Conservation (phyloP, 2,797 vertebrate species). For the Enteromius mattozi region DNA sequence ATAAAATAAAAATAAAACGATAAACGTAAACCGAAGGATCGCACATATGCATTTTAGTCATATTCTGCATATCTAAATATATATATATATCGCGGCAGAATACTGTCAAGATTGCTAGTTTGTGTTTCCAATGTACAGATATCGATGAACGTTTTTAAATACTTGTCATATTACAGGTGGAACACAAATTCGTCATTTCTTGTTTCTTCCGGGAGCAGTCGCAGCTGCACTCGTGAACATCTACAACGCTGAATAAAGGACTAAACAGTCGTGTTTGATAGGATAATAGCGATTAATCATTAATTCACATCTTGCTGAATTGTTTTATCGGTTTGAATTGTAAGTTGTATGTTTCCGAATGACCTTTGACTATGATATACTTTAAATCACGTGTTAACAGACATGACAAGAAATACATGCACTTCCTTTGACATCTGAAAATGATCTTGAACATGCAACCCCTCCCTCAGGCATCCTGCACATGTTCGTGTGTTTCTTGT, state of each 20-base stretch:
- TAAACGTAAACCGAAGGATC: not conserved
- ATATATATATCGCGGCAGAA: not conserved
- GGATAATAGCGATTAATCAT: not conserved
- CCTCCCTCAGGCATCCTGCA: not conserved
- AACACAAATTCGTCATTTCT: slow-evolving; percentile 8
- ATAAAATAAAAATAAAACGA: not conserved
- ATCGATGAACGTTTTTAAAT: not conserved
- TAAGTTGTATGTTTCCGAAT: slow-evolving; percentile 25
- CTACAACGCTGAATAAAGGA: not conserved
- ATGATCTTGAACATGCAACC: not conserved
- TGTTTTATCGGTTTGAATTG: slow-evolving; percentile 23
- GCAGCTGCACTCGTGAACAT: slow-evolving; percentile 9
- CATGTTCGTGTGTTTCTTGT: not conserved
- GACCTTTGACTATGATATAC: not conserved
- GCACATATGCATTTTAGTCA: not conserved
- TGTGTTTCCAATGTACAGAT: not conserved
- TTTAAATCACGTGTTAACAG: slow-evolving; percentile 33
- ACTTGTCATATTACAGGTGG: not conserved
- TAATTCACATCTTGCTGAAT: not conserved
- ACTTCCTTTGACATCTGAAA: not conserved
- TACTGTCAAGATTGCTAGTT: not conserved
- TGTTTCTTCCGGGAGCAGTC: slow-evolving; percentile 33
- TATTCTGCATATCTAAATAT: not conserved
- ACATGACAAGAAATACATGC: not conserved
- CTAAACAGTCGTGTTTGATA: not conserved